phyloP scores from a whole-genome alignment of 2,888 invertebrate species.

The Seladonia tumulorum region DNA sequence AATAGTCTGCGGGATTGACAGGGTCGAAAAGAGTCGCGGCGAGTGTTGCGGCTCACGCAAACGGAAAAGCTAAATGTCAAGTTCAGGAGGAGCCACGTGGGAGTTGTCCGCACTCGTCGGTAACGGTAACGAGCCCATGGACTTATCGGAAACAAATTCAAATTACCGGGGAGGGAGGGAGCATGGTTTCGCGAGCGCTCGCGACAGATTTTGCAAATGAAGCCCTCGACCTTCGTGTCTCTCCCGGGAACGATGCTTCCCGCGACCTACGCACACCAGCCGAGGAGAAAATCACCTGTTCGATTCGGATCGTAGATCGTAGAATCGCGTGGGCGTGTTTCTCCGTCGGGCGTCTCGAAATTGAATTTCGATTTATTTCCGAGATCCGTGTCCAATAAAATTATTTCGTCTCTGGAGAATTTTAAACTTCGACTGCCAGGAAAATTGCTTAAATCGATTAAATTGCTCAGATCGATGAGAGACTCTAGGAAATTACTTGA shows the following conservation, averaged over 20 bases:
- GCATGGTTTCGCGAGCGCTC: neutral
- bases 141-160: neutral
- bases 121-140: neutral
- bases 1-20: neutral
- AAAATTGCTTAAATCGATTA: neutral
- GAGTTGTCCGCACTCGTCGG: neutral
- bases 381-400: neutral
- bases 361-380: neutral
- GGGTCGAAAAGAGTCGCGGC: neutral
- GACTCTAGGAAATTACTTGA: neutral
- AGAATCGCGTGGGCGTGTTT: neutral
- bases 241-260: neutral
- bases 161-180: neutral
- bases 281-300: neutral
- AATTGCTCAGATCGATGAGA: too few species aligned
- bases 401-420: neutral
- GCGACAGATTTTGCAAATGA: constrained; percentile 37
- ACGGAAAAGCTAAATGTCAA: constrained; percentile 3
- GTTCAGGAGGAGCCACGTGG: neutral
- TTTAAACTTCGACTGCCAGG: too few species aligned
- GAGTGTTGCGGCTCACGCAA: too few species aligned
- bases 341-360: neutral
- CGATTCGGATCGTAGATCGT: neutral
- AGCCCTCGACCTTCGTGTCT: constrained; percentile 40
- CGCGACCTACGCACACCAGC: neutral